phyloP scores from a whole-genome alignment of 1,140 invertebrate species.

The Xylocopa sonorina region DNA sequence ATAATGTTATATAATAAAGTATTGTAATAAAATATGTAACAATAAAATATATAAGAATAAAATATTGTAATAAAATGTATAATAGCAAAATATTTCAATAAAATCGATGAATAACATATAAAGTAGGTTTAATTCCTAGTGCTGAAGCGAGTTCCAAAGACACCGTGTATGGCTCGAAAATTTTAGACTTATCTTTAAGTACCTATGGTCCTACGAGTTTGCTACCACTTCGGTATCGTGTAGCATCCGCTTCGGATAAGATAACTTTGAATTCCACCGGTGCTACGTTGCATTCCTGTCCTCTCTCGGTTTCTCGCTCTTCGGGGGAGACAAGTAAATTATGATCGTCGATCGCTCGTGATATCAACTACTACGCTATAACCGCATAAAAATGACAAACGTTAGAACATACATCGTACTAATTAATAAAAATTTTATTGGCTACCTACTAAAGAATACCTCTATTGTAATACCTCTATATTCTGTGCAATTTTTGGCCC shows the following conservation, averaged over 20 bases:
- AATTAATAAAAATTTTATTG: background rate
- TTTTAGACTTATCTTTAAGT: constrained; percentile 65
- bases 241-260: constrained; percentile 68
- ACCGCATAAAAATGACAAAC: background rate
- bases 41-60: too few species aligned
- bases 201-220: constrained; percentile 43
- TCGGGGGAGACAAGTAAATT: constrained; percentile 42
- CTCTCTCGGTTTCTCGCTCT: constrained; percentile 31
- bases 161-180: constrained; percentile 56
- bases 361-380: background rate
- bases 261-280: constrained; percentile 66
- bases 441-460: too few species aligned
- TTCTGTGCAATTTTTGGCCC: too few species aligned
- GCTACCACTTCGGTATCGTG: constrained; percentile 66
- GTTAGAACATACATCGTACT: too few species aligned
- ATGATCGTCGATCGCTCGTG: constrained; percentile 30
- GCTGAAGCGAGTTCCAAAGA: background rate
- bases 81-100: too few species aligned
- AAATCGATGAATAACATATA: background rate
- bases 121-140: too few species aligned
- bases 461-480: too few species aligned
- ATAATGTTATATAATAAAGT: too few species aligned
- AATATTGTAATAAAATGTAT: too few species aligned
- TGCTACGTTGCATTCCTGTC: constrained; percentile 54
- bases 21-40: too few species aligned